Base-by-base conservation (phyloP, 2,888 invertebrate genomes). In the Ypsolopha scabrella region DNA sequence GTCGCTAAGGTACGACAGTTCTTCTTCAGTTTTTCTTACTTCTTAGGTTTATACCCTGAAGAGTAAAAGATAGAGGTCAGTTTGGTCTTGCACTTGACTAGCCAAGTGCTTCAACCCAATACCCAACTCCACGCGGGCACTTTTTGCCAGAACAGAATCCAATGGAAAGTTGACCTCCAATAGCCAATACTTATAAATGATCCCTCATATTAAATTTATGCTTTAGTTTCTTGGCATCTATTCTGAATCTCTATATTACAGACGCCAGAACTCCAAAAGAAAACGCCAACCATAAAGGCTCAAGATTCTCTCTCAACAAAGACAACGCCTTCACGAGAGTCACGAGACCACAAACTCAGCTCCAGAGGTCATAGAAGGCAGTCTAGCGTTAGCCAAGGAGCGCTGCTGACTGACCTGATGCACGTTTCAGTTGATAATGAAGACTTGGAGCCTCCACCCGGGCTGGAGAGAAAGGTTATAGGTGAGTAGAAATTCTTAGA, bases 191-290 rank as follows among this genome's bases (percentile, higher is more conserved):
- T n/a, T n/a, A 24, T 24, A 24, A 3, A 24, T 2, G 4, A 24
- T 24, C 24, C 4, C 4, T 24, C 2, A 24, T 24, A 24, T 4
- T 4, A 3, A 24, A 24, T 24, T 24, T 24, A 4, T 24, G 4
- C 24, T 24, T 24, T n/a, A n/a, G 24, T 4, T 2, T 3, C 2
- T 24, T 24, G 4, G 24, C 2, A n/a, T 6, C 6, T n/a, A 39
- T 39, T 39, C 10, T 39, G 2, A 33, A 46, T 10, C 9, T 6
- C n/a, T 11, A n/a, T 24, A 41, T 33, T 36, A 7, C 60, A 80
- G 81, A 80, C 80, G 0, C 82, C 83, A 54, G 82, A 83, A 58
- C 67, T 70, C 1, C 80, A 75, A 55, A 78, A 75, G 62, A 80
- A 79, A 52, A 54, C 54, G 1, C 24, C 24, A 24, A 24, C 24